These are phyloP conservation scores for Fukomys damarensis DNA, from an alignment of 2,113 vertebrate species.

Conservation along the genomic window DNA sequence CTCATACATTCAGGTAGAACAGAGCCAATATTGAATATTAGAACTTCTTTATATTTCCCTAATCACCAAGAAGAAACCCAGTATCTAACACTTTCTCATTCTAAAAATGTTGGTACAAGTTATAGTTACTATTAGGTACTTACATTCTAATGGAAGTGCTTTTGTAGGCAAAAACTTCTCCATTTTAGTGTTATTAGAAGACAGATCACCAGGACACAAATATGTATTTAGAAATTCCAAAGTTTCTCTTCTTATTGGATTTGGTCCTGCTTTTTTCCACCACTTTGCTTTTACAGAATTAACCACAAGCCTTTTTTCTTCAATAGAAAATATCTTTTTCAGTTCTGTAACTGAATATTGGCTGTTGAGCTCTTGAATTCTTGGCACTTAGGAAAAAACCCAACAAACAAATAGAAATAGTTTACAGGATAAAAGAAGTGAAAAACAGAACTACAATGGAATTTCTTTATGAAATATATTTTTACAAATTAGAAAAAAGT, in stretches of 20 bases:
- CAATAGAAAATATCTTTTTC: slow-evolving; percentile 63
- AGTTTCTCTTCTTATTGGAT: slow-evolving; percentile 7
- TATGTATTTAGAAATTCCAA: slow-evolving; percentile 72
- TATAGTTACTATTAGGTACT: slow-evolving; percentile 71
- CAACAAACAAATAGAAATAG: slow-evolving; percentile 65
- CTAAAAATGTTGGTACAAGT: slow-evolving; percentile 17
- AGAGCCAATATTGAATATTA: background rate
- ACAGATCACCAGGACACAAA: slow-evolving; percentile 24
- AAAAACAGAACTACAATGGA: slow-evolving; percentile 37
- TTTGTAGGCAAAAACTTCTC: slow-evolving; percentile 78
- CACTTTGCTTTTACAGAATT: slow-evolving; percentile 59
- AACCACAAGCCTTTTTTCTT: slow-evolving; percentile 67
- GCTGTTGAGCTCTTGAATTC: background rate
- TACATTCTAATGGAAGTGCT: slow-evolving; percentile 78
- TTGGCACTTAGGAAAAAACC: slow-evolving; percentile 77
- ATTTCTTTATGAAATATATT: slow-evolving; percentile 51
- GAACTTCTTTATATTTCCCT: background rate
- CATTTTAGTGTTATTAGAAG: slow-evolving; percentile 56
- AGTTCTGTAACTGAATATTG: slow-evolving; percentile 75
- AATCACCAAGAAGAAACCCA: slow-evolving; percentile 28
- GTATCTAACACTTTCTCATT: background rate
- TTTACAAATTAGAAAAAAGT: background rate
- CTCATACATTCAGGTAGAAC: background rate
- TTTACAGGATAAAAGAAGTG: slow-evolving; percentile 42
- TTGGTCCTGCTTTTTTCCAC: slow-evolving; percentile 77